Evolutionary conservation across 53 echinoderm and acorn worm species (phyloP).

Genomic region (Stichopus horrens): DNA sequence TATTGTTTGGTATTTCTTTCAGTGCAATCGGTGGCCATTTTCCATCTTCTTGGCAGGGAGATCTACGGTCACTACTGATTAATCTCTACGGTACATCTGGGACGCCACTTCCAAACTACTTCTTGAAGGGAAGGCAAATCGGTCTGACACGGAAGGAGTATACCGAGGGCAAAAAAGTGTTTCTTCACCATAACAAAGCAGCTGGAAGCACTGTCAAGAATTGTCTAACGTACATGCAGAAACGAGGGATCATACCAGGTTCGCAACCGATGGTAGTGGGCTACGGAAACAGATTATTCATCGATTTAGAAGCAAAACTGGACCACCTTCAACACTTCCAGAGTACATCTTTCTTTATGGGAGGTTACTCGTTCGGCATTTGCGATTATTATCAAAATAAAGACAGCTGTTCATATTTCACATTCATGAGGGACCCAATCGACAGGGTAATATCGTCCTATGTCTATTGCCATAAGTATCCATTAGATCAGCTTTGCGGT

Average conservation of each 20-base stretch:
- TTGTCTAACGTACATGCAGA: background rate
- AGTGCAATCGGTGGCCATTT: too few species aligned
- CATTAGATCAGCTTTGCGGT: slow-evolving; percentile 68
- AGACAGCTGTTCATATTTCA: slow-evolving; percentile 73
- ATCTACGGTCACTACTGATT: too few species aligned
- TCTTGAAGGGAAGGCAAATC: background rate
- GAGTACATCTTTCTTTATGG: slow-evolving; percentile 30
- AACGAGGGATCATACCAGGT: background rate
- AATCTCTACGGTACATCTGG: too few species aligned
- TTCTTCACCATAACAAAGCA: slow-evolving; percentile 19
- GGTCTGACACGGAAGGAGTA: background rate
- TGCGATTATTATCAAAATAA: slow-evolving; percentile 55
- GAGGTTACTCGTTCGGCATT: slow-evolving; percentile 73
- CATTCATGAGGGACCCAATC: slow-evolving; percentile 73
- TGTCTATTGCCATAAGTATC: slow-evolving; percentile 60
- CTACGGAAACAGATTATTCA: background rate
- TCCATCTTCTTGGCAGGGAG: too few species aligned
- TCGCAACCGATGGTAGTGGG: background rate
- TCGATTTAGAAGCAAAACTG: background rate
- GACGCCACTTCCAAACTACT: slow-evolving; percentile 1
- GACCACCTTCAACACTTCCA: background rate
- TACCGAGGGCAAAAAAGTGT: background rate
- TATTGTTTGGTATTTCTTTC: too few species aligned
- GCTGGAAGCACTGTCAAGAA: background rate
- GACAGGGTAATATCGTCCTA: slow-evolving; percentile 70